Conservation (phyloP, 1,140 invertebrate genomes). For the Danaus plexippus region DNA sequence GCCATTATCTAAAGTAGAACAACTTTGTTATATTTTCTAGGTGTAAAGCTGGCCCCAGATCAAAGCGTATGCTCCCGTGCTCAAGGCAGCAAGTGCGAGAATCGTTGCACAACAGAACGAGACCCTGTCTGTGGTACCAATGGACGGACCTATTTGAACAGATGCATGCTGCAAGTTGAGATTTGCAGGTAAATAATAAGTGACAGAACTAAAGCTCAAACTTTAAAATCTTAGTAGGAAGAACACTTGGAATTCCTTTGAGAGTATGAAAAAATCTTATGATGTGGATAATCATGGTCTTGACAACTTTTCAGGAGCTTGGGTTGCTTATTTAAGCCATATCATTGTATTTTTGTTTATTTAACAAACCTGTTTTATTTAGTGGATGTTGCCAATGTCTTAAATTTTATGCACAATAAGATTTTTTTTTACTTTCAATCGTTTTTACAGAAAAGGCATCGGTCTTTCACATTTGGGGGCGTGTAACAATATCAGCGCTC, state of each 20-base stretch:
- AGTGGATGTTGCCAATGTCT: too few relatives aligned
- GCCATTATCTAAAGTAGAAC: too few relatives aligned
- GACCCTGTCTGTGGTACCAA: constrained; percentile 94
- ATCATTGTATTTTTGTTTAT: too few relatives aligned
- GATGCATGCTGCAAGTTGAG: constrained; percentile 91
- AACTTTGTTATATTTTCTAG: constrained; percentile 44
- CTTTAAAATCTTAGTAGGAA: too few relatives aligned
- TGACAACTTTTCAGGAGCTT: too few relatives aligned
- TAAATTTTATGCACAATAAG: too few relatives aligned
- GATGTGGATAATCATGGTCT: too few relatives aligned
- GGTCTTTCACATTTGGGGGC: constrained; percentile 85
- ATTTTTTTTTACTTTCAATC: not conserved
- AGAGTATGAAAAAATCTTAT: too few relatives aligned
- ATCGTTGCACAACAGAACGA: constrained; percentile 84
- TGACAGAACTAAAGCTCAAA: too few relatives aligned
- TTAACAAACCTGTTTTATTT: too few relatives aligned
- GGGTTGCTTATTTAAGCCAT: too few relatives aligned
- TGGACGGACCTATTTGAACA: constrained; percentile 89
- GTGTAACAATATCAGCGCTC: constrained; percentile 90
- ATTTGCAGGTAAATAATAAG: constrained; percentile 77
- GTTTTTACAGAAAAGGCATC: constrained; percentile 69
- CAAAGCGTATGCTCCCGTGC: constrained; percentile 76
- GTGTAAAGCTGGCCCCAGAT: constrained; percentile 73
- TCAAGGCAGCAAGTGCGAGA: constrained; percentile 81
- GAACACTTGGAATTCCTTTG: too few relatives aligned